Evolutionary conservation across 2,797 vertebrate species (phyloP).

Genomic region (Thaleichthys pacificus): DNA sequence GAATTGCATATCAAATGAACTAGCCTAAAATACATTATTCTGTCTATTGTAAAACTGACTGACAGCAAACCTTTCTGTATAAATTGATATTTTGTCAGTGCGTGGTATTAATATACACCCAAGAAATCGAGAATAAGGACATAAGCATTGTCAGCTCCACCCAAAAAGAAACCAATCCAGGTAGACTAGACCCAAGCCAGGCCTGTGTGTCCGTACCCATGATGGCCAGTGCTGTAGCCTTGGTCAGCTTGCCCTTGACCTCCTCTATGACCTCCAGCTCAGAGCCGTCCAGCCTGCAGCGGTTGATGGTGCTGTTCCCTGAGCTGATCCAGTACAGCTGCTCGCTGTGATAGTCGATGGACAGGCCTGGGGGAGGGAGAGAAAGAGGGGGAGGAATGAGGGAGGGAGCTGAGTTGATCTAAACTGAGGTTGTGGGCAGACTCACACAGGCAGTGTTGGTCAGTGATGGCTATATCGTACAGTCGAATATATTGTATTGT

Average conservation of each 20-base stretch:
- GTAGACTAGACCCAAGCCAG: neutral
- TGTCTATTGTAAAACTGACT: neutral
- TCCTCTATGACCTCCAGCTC: slow-evolving; percentile 81
- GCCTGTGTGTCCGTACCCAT: slow-evolving; percentile 82
- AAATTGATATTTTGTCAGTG: neutral
- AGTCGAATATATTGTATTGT: too few relatives aligned
- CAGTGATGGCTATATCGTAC: too few relatives aligned
- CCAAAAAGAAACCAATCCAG: neutral
- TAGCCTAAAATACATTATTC: neutral
- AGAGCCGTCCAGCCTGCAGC: slow-evolving; percentile 86
- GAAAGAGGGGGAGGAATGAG: neutral
- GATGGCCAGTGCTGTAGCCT: slow-evolving; percentile 91
- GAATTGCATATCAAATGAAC: neutral
- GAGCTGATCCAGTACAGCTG: slow-evolving; percentile 98
- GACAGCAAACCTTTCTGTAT: neutral
- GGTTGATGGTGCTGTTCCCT: slow-evolving; percentile 87
- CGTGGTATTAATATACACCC: too few relatives aligned
- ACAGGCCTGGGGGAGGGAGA: slow-evolving; percentile 78
- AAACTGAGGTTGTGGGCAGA: too few relatives aligned
- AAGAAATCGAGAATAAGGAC: too few relatives aligned
- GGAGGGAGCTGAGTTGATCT: too few relatives aligned
- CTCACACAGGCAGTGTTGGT: too few relatives aligned
- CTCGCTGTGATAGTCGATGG: slow-evolving; percentile 87
- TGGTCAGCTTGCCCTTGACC: slow-evolving; percentile 84
- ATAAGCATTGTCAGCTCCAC: neutral